Conservation (phyloP, 2,888 invertebrate genomes). For the Rotaria socialis region DNA sequence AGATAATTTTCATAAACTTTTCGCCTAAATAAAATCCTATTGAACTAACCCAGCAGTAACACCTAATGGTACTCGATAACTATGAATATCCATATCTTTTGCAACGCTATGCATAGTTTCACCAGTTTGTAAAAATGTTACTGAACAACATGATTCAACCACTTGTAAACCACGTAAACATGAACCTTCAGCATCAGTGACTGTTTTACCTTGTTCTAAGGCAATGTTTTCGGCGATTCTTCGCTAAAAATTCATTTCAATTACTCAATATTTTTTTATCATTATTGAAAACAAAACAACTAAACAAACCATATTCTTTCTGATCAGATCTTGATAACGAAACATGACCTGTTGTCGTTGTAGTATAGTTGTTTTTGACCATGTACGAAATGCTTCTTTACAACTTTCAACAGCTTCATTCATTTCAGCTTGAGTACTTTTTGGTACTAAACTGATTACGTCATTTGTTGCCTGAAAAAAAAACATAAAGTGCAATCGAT, state of each 20-base stretch:
- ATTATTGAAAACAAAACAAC: neutral
- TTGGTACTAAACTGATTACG: slow-evolving; percentile 74
- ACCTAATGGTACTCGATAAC: slow-evolving; percentile 84
- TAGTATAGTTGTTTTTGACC: slow-evolving; percentile 85
- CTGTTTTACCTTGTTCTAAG: slow-evolving; percentile 90
- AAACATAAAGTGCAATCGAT: neutral
- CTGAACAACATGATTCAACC: slow-evolving; percentile 90
- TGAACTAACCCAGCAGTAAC: slow-evolving; percentile 69
- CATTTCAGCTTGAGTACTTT: slow-evolving; percentile 81
- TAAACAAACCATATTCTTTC: slow-evolving; percentile 70
- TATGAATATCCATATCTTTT: slow-evolving; percentile 90
- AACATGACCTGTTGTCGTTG: slow-evolving; percentile 89
- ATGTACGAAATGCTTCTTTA: slow-evolving; percentile 73
- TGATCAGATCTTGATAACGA: slow-evolving; percentile 75
- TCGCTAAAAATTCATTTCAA: slow-evolving; percentile 62
- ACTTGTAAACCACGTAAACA: slow-evolving; percentile 88
- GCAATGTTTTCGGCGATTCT: slow-evolving; percentile 86
- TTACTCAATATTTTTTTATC: neutral
- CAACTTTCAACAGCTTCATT: slow-evolving; percentile 79
- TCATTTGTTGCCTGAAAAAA: slow-evolving; percentile 61
- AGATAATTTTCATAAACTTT: neutral
- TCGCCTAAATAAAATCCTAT: neutral
- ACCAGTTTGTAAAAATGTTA: slow-evolving; percentile 83
- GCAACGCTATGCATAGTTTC: slow-evolving; percentile 81
- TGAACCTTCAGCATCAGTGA: slow-evolving; percentile 94